Evolutionary conservation across 2,113 vertebrate genomes (phyloP).

Genomic region (Donacobius atricapilla): DNA sequence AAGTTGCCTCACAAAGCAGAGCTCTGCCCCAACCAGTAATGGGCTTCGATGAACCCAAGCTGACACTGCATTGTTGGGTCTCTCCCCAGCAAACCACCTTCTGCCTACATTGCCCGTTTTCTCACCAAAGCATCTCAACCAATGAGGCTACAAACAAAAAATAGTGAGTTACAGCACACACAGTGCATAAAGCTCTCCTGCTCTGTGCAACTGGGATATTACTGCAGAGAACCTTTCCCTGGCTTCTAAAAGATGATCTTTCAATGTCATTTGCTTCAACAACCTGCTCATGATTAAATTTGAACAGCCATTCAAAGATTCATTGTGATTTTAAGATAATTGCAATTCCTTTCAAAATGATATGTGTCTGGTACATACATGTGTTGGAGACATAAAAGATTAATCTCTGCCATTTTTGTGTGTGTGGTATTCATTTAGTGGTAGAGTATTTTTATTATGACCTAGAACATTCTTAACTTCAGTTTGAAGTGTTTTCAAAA

Average conservation of each 20-base stretch:
- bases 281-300: neutral
- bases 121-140: neutral
- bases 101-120: rapidly evolving
- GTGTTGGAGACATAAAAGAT: neutral
- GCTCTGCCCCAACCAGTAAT: neutral
- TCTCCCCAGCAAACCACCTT: neutral
- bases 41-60: neutral
- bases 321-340: neutral
- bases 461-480: neutral
- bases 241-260: neutral
- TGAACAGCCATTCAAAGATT: neutral
- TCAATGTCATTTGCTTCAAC: neutral
- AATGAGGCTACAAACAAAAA: neutral
- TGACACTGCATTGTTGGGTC: neutral
- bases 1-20: neutral
- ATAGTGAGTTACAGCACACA: neutral
- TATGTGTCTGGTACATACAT: neutral
- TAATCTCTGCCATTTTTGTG: neutral
- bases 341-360: neutral
- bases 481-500: neutral
- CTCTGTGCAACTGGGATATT: neutral
- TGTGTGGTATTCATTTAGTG: neutral
- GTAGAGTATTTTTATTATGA: neutral
- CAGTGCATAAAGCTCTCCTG: neutral
- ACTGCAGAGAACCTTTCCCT: neutral